Base-by-base conservation (phyloP, 2,888 invertebrate species). In the Andrena minutula region DNA sequence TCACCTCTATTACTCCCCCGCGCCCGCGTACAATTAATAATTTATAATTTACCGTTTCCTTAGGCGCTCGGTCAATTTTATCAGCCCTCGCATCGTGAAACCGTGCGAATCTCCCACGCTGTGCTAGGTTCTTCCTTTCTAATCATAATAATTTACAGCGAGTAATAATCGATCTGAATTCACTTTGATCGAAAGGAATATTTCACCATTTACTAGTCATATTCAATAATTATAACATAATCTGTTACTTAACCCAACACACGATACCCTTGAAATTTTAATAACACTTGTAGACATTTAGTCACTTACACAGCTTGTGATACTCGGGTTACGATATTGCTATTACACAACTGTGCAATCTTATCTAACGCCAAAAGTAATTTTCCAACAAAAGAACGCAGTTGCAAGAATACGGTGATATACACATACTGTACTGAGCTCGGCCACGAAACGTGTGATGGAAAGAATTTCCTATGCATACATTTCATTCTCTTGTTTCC, bases 1-100 rank as follows among this genome's bases (percentile, higher is more conserved):
- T 41, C 58, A 16, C 5, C 20, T 23, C 26, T 20, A 4, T 56
- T 35, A 20, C 28, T 32, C 30, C 60, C 64, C 23, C 10, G 60
- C 12, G 26, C 28, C 23, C 8, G 26, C 23, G 10, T 4, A 7
- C 12, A 26, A 68, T 78, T 58, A 72, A 78, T 72, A 56, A 80
- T 80, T 72, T 66, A 78, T 58, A 32, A 63, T 23, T 35, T 23
- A n/a, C 16, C 8, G 47, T 63, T 60, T 56, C 53, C 10, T 16
- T 51, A 26, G 16, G 23, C 20, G 16, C 20, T 12, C 16, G 5
- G 47, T 41, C 49, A 58, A 64, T 64, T 28, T 35, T 35, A 64
- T 75, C 23, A n/a, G 63, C 47, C 23, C 47, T 35, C 28, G 35
- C 56, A 41, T 30, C 16, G 10, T 1, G 6, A 6, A 23, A 49